Percentiles rank a stretch among this genome's conserved stretches.
Conservation (phyloP, 2,113 vertebrate genomes). For the Spermophilus dauricus region DNA sequence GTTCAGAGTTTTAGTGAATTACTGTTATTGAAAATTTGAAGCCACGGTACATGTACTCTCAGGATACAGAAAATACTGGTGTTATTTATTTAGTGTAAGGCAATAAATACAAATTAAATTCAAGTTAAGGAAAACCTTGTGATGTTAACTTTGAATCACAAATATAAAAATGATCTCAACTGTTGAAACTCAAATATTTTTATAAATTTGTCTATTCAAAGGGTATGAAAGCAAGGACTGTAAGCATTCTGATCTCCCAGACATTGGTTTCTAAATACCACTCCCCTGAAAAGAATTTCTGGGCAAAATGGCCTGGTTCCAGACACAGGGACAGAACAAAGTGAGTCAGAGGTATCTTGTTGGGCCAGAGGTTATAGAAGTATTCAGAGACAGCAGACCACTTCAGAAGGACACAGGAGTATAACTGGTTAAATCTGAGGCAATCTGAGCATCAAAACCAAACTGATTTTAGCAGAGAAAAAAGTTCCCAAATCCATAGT, state of each 20-base stretch:
- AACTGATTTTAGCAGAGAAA: background rate
- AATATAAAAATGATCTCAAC: background rate
- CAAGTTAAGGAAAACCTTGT: background rate
- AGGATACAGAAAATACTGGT: background rate
- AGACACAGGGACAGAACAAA: background rate
- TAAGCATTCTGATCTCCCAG: background rate
- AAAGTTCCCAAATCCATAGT: background rate
- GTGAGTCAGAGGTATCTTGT: background rate
- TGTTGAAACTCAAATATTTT: background rate
- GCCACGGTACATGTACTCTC: background rate
- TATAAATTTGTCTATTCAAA: background rate
- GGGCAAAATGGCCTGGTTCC: background rate
- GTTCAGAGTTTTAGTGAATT: conserved; percentile 36
- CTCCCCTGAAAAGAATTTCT: background rate
- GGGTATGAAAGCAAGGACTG: background rate
- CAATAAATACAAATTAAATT: conserved; percentile 15
- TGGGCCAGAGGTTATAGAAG: background rate
- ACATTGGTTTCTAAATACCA: background rate
- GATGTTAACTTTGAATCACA: background rate
- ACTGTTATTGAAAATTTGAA: background rate
- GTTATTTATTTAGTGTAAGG: background rate
- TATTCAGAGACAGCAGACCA: background rate
- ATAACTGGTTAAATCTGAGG: background rate
- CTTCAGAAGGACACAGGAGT: background rate
- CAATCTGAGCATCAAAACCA: conserved; percentile 9